Conservation (phyloP, 1,140 invertebrate genomes). For the Drosophila sturtevanti region DNA sequence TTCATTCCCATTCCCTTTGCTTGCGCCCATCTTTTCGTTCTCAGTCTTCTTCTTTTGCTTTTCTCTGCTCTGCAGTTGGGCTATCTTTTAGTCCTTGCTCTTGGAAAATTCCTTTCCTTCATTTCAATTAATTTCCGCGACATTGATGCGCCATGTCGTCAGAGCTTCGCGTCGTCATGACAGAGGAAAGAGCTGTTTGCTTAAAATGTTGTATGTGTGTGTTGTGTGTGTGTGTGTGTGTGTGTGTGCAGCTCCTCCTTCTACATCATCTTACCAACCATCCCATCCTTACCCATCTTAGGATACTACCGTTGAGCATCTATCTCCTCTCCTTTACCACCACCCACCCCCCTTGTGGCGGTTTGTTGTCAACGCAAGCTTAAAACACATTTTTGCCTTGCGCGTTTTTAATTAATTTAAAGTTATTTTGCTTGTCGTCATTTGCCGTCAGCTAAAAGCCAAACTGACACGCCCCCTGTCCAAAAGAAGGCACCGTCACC, state of each 20-base stretch:
- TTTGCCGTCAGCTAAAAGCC: slow-evolving; percentile 22
- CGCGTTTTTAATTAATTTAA: slow-evolving; percentile 81
- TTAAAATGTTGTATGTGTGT: not conserved
- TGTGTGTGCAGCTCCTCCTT: slow-evolving; percentile 26
- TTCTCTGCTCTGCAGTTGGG: not conserved
- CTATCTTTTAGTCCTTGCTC: slow-evolving; percentile 18
- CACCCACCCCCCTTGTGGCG: not conserved
- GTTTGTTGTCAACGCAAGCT: slow-evolving; percentile 66
- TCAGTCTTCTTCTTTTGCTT: not conserved
- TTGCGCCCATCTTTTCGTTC: not conserved
- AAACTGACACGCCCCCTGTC: slow-evolving; percentile 10
- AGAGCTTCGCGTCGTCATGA: slow-evolving; percentile 30
- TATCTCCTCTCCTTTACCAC: not conserved
- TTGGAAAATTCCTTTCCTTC: slow-evolving; percentile 61
- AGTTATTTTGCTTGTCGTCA: slow-evolving; percentile 73
- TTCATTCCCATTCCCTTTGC: not conserved
- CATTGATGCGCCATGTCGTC: slow-evolving; percentile 72
- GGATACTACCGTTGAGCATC: not conserved
- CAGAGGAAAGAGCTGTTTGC: not conserved
- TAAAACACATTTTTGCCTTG: slow-evolving; percentile 75
- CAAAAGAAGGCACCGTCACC: not conserved
- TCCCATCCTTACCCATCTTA: slow-evolving; percentile 18
- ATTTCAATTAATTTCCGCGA: slow-evolving; percentile 80
- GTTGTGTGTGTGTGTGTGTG: slow-evolving; percentile 26
- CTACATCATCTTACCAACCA: slow-evolving; percentile 23